Base-by-base conservation (phyloP, 2,797 vertebrate genomes). In the Sebastes matsubarae region DNA sequence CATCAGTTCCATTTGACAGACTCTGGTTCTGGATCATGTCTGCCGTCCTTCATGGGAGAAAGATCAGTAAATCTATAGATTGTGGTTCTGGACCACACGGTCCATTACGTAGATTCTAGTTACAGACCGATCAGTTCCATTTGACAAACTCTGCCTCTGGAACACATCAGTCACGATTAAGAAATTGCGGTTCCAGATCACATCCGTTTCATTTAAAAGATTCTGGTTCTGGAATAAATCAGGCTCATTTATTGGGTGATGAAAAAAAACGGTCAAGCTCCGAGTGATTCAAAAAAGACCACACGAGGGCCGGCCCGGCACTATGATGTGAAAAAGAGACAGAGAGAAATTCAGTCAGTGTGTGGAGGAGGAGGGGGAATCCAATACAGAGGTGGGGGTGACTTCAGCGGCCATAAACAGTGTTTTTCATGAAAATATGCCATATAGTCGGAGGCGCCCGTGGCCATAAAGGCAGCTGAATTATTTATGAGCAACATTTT, bases 401-500 rank as follows among this genome's bases (percentile, higher is more conserved):
- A 88, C 80, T 82, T 85, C 79, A 67, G 64, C 12, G 3, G 58
- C 75, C 68, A 77, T 82, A 81, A 91, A 91, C 81, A 76, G 25
- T 70, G n/a, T 59, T 84, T 84, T 82, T 86, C 64, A 70, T 73
- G 69, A 89, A 88, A 88, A 90, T 77, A 79, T 63, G 75, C 63
- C 73, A 61, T 83, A 65, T 70, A 75, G 71, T 83, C 72, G 10
- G 70, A 84, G 81, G 75, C 18, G 82, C 88, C 84, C 13, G 64
- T 72, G 86, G 90, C 90, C 79, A 83, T 83, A 77, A 71, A 88
- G 80, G 59, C 79, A 59, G 36, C 80, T 91, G 93, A 94, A 95
- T 94, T 90, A 95, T 95, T 94, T 91, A 94, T 95, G 92, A 93
- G 93, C 73, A 92, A 87, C 91, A 85, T 93, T 94, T 94, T 86